phyloP scores from a whole-genome alignment of 1,140 invertebrate species.

The Piezodorus guildinii region DNA sequence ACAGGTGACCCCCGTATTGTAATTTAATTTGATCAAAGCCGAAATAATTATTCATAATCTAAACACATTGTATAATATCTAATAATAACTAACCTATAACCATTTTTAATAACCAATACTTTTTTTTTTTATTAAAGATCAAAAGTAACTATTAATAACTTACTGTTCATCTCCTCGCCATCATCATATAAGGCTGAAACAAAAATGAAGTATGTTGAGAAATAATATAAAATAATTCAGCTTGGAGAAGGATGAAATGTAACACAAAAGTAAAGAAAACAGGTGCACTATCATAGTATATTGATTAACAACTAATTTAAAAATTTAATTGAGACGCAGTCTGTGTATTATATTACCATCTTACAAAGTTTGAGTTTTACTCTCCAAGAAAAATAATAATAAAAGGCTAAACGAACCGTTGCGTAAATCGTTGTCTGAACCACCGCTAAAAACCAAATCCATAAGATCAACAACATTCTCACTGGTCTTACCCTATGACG shows the following conservation, averaged over 20 bases:
- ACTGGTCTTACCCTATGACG: too few species aligned
- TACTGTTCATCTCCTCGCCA: constrained; percentile 29
- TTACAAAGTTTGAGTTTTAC: too few species aligned
- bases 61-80: background rate
- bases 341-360: too few species aligned
- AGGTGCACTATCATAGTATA: background rate
- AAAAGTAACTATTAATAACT: constrained; percentile 15
- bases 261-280: background rate
- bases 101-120: background rate
- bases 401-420: background rate
- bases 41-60: background rate
- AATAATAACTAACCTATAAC: background rate
- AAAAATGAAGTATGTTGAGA: constrained; percentile 19
- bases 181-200: constrained; percentile 31
- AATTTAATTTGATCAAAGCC: too few species aligned
- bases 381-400: background rate
- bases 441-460: too few species aligned
- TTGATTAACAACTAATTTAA: background rate
- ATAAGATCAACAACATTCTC: too few species aligned
- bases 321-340: too few species aligned
- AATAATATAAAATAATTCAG: background rate
- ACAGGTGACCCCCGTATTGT: too few species aligned
- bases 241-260: background rate
- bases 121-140: background rate
- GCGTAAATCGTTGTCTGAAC: too few species aligned